Base-by-base conservation (phyloP, 2,113 vertebrate species). In the Notechis scutatus region DNA sequence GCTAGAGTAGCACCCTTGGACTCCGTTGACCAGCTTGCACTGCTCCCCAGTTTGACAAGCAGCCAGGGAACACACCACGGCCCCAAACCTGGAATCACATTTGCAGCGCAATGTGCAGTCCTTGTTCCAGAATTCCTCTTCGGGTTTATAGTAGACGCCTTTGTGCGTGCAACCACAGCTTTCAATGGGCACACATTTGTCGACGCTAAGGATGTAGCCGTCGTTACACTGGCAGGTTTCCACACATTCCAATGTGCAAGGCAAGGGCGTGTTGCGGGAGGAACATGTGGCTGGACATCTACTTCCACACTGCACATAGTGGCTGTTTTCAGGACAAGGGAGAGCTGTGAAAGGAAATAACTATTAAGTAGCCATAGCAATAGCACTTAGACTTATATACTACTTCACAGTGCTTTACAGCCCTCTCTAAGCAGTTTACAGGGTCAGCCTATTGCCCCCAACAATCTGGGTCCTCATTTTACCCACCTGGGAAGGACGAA, bases 201-300 rank as follows among this genome's bases (percentile, higher is more conserved):
- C 54, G 5, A 10, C 26, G 4, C 52, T 86, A 23, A 57, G 74
- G 69, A 91, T 4, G 3, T 91, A 91, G 34, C 90, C 90, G 0
- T 85, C 23, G 2, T 91, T 55, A 14, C 90, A 91, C 50, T 91
- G 90, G 90, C 90, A 91, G 74, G 90, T 45, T 45, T 91, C 90
- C 52, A 56, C 9, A 11, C 91, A 91, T 4, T 55, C 26, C 55
- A 50, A 0, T 21, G 45, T 4, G 55, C 91, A 91, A 56, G 18
- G 3, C 9, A 42, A 6, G 4, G 39, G 26, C 7, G 18, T 26
- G 20, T 26, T 14, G 42, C 24, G 54, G 39, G 56, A 42, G 5
- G 55, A 55, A 59, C 91, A 91, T 9, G 54, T 87, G 18, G 15
- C 81, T 21, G 91, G 55, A 20, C 91, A 91, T 0, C 34, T 42